A percentile compares a stretch with the other conserved stretches of the same genome.
phyloP scores from a whole-genome alignment of 2,888 invertebrate genomes.

The Tiliacea aurago region DNA sequence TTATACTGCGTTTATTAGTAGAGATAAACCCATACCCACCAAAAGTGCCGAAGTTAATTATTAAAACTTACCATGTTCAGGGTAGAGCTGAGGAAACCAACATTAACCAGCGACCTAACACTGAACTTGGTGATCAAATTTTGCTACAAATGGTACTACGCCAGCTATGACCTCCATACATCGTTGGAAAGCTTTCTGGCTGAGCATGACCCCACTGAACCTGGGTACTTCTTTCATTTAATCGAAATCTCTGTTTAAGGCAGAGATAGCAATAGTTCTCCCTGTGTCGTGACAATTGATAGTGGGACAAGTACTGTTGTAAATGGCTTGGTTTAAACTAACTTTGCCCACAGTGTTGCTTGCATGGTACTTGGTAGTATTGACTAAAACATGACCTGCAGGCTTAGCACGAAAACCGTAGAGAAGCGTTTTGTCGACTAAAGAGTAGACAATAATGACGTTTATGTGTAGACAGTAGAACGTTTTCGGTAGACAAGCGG shows the following conservation, averaged over 20 bases:
- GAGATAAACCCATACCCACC: neutral
- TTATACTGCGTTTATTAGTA: conserved; percentile 39
- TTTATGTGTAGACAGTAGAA: no score
- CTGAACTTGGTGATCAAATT: neutral
- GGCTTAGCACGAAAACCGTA: no score
- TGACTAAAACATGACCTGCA: neutral
- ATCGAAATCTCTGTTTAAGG: conserved; percentile 15
- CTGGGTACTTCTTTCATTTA: conserved; percentile 42
- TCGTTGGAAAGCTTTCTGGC: neutral
- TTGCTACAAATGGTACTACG: conserved; percentile 3
- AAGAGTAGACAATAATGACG: no score
- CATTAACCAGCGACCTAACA: neutral
- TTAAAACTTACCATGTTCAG: conserved; percentile 25
- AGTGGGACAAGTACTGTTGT: conserved; percentile 7
- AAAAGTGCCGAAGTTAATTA: conserved; percentile 5
- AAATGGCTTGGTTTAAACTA: conserved; percentile 10
- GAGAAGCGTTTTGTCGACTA: no score
- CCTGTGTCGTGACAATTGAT: conserved; percentile 22
- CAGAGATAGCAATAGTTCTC: conserved; percentile 19
- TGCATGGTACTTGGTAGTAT: conserved; percentile 24
- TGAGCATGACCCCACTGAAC: neutral
- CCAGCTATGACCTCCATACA: neutral
- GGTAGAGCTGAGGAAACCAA: neutral
- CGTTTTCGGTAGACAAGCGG: no score
- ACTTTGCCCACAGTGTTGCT: neutral